Conservation (phyloP, 1,140 invertebrate genomes). For the Bradysia coprophila region DNA sequence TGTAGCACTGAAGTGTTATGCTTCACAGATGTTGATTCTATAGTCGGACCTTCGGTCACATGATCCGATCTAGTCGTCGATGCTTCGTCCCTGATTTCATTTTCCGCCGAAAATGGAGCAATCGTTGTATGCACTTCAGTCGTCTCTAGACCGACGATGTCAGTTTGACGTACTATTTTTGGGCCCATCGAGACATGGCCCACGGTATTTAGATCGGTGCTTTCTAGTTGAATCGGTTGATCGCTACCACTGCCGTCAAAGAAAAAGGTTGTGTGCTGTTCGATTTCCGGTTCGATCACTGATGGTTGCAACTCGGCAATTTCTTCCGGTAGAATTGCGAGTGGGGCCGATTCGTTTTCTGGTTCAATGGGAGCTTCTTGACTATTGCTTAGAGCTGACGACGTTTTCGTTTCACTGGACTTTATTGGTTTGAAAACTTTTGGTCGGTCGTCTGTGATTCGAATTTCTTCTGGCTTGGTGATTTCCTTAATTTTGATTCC, state of each 20-base stretch:
- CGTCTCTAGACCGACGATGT: neutral
- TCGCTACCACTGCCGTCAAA: too few relatives aligned
- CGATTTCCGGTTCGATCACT: too few relatives aligned
- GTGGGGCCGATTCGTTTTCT: too few relatives aligned
- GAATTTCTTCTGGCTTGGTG: slow-evolving; percentile 21
- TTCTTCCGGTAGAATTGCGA: too few relatives aligned
- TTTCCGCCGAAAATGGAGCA: neutral
- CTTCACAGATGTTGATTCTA: neutral
- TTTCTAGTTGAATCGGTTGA: neutral
- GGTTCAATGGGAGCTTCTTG: too few relatives aligned
- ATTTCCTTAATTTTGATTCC: slow-evolving; percentile 24
- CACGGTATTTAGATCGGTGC: neutral
- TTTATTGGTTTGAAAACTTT: slow-evolving; percentile 9
- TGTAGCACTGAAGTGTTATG: neutral
- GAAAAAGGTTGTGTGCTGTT: too few relatives aligned
- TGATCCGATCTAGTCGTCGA: neutral
- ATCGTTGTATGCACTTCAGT: neutral
- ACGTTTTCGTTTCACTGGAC: slow-evolving; percentile 4
- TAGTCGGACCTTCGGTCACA: neutral
- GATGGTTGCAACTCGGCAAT: too few relatives aligned
- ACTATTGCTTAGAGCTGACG: too few relatives aligned
- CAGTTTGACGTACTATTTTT: neutral
- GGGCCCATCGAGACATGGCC: neutral
- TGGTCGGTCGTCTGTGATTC: slow-evolving; percentile 20
- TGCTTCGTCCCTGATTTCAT: too few relatives aligned